Evolutionary conservation across 2,888 invertebrate genomes (phyloP).

Genomic region (Dolomedes plantarius): DNA sequence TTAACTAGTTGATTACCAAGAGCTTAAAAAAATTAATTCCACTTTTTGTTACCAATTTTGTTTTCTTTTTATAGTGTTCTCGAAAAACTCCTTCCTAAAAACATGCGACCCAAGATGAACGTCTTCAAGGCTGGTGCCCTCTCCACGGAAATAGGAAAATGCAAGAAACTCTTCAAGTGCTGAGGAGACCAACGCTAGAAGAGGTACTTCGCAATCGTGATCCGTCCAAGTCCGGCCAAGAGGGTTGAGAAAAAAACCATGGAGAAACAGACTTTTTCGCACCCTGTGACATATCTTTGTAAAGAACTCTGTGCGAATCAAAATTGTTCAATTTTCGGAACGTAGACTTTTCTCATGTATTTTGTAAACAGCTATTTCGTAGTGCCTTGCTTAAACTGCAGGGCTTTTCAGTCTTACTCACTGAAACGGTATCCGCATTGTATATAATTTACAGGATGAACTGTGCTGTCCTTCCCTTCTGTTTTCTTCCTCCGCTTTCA

Average conservation of each 20-base stretch:
- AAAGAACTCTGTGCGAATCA: neutral
- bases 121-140: slow-evolving; percentile 74
- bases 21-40: too few species aligned
- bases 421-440: too few species aligned
- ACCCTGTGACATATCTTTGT: neutral
- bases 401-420: neutral
- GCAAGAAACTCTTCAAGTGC: slow-evolving; percentile 74
- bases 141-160: slow-evolving; percentile 73
- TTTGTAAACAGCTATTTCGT: neutral
- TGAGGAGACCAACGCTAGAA: slow-evolving; percentile 22
- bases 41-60: too few species aligned
- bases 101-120: slow-evolving; percentile 74
- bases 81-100: slow-evolving; percentile 73
- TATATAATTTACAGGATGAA: too few species aligned
- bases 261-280: neutral
- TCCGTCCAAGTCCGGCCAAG: slow-evolving; percentile 42
- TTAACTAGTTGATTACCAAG: too few species aligned
- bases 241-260: neutral
- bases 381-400: neutral
- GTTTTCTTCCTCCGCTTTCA: neutral
- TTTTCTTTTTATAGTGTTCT: slow-evolving; percentile 72
- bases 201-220: slow-evolving; percentile 10
- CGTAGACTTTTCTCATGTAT: neutral
- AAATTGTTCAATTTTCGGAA: neutral
- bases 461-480: neutral